These are phyloP conservation scores for Cheumatopsyche charites DNA, from an alignment of 1,140 invertebrate genomes.

Conservation along the genomic window DNA sequence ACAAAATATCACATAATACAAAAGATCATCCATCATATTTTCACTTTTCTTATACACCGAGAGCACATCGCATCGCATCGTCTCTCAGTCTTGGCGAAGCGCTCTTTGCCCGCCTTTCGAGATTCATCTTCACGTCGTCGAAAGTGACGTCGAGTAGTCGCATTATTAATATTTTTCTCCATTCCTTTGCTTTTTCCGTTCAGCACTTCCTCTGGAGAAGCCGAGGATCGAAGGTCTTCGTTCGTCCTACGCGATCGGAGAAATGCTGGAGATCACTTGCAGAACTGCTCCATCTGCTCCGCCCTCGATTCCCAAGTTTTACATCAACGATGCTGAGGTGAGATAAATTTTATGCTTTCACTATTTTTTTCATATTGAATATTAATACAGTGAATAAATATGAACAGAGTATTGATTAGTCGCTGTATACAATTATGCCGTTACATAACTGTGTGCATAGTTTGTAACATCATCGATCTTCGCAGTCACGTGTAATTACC, in stretches of 20 bases:
- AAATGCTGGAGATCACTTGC: conserved; percentile 39
- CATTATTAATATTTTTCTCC: conserved; percentile 9
- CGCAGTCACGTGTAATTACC: too few species aligned
- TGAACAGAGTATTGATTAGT: too few species aligned
- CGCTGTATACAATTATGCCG: too few species aligned
- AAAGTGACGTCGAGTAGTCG: neutral
- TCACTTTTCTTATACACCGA: too few species aligned
- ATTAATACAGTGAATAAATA: too few species aligned
- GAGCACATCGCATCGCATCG: too few species aligned
- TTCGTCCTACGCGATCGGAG: conserved; percentile 42
- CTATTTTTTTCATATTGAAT: too few species aligned
- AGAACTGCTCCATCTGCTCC: conserved; percentile 42
- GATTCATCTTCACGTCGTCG: neutral
- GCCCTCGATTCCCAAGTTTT: conserved; percentile 36
- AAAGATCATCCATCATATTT: too few species aligned
- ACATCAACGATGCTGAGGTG: conserved; percentile 44
- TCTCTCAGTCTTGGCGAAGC: neutral
- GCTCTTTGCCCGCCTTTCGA: neutral
- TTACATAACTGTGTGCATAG: too few species aligned
- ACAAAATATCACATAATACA: too few species aligned
- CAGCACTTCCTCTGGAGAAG: conserved; percentile 45
- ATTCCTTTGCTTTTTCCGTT: neutral
- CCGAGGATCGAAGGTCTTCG: conserved; percentile 43
- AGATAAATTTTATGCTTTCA: neutral
- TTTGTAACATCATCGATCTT: too few species aligned